phyloP scores from a whole-genome alignment of 2,888 invertebrate species.

The Clitarchus hookeri region DNA sequence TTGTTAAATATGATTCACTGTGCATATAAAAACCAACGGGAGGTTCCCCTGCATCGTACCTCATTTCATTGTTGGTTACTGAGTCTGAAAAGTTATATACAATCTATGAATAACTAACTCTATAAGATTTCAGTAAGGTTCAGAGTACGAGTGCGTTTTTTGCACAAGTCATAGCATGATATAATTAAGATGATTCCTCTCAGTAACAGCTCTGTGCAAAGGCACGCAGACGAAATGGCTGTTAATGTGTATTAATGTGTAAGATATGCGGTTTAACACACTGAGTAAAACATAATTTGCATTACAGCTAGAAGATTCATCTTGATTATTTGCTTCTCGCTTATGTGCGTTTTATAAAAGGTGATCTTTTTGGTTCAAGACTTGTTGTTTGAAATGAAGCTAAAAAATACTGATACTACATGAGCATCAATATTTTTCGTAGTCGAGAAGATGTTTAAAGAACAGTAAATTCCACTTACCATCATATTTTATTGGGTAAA shows the following conservation, averaged over 20 bases:
- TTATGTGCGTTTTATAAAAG: too few species aligned
- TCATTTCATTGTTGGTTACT: slow-evolving; percentile 4
- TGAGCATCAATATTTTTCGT: too few species aligned
- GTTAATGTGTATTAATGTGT: not conserved
- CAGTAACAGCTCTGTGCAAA: not conserved
- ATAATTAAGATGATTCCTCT: not conserved
- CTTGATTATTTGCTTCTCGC: not conserved
- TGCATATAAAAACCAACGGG: not conserved
- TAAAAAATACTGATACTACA: too few species aligned
- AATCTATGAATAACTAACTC: not conserved
- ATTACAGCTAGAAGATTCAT: not conserved
- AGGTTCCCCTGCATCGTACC: not conserved
- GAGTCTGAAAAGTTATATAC: slow-evolving; percentile 3
- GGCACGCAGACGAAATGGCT: not conserved
- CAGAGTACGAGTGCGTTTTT: not conserved
- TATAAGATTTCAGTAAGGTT: not conserved
- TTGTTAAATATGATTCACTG: not conserved
- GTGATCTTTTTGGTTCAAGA: too few species aligned
- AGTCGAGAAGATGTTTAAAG: too few species aligned
- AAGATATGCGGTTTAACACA: too few species aligned
- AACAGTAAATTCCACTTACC: too few species aligned
- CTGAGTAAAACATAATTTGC: not conserved
- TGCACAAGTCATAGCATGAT: not conserved
- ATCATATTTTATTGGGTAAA: too few species aligned
- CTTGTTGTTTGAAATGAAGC: too few species aligned